Evolutionary conservation across 2,888 invertebrate species (phyloP), one percentile per base, ranked within the genome.

Genomic region (Chirona hameri): DNA sequence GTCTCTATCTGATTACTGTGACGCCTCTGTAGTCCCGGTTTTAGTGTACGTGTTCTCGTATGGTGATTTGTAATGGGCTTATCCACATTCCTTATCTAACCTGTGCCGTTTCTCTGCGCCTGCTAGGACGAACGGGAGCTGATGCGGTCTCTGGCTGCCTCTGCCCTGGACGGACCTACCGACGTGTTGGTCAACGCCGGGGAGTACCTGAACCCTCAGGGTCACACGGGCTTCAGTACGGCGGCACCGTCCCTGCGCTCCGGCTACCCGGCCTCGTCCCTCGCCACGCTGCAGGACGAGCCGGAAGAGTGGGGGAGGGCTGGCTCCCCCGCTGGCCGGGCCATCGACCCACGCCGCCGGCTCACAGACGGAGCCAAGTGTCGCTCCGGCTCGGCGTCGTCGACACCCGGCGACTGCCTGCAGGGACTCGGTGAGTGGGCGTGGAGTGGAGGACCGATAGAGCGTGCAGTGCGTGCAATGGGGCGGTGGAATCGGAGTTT

Each of bases 41-140:
- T 52, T 52, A 52, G 12, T 18, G 18, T 12, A 4, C 15, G 52
- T 52, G 18, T 52, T 52, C 10, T 18, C 39, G 39, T 52, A 18
- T 18, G 52, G 52, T 52, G 52, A 52, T 52, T 52, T 12, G 52
- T 52, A 18, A 1, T 12, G 12, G 52, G 52, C 52, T 52, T 18
- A 52, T 52, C 52, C 15, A 60, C 60, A 18, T 24, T 9, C 9
- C 65, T 27, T 9, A 27, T 65, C 27, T 65, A 24, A 65, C 65
- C 27, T 12, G 0, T n/a, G 10, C 14, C 69, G 14, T 29, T 69
- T 29, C 15, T n/a, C 48, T 10, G 24, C n/a, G n/a, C n/a, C n/a
- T n/a, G n/a, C 79, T n/a, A 95, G 91, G 95, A 96, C 89, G 94
- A 95, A 88, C 93, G 93, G 87, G 95, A 96, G 87, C 89, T 95